A percentile compares a stretch with the other conserved stretches of the same genome.
phyloP scores from a whole-genome alignment of 2,797 vertebrate species.

The Chloroceryle amazona region DNA sequence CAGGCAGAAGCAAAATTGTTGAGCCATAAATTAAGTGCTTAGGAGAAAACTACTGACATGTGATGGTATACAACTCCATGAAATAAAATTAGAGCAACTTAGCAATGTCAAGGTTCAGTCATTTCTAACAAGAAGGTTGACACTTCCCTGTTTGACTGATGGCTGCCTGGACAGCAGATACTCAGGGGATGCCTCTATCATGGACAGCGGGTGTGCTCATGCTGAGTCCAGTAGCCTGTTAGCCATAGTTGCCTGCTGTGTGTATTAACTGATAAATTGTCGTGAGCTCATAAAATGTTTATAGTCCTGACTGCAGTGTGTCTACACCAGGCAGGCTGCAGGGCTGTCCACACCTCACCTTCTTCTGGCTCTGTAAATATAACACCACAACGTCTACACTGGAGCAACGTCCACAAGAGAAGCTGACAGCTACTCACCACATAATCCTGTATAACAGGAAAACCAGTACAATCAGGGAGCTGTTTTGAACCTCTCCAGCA shows the following conservation, averaged over 20 bases:
- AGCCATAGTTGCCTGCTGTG: not conserved
- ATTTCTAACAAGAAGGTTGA: not conserved
- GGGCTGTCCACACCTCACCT: not conserved
- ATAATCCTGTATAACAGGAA: fast-evolving
- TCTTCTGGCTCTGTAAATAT: not conserved
- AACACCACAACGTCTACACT: fast-evolving
- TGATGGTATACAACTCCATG: not conserved
- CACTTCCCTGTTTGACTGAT: not conserved
- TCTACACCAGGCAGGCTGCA: not conserved
- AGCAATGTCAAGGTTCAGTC: slow-evolving; percentile 1
- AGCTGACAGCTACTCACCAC: not conserved
- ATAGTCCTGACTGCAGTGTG: not conserved
- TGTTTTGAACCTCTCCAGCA: not conserved
- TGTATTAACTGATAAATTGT: slow-evolving; percentile 22
- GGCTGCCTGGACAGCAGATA: not conserved
- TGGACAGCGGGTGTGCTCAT: fast-evolving
- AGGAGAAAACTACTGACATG: slow-evolving; percentile 16
- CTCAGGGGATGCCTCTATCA: not conserved
- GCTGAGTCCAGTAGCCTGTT: not conserved
- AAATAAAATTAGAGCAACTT: not conserved
- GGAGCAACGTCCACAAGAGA: fast-evolving
- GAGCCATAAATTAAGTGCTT: slow-evolving; percentile 11
- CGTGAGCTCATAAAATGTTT: not conserved
- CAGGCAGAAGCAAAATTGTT: not conserved
- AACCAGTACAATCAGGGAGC: not conserved